These are phyloP conservation scores for Axea sp. DNA, from an alignment of 2,888 invertebrate genomes.

Conservation along the genomic window DNA sequence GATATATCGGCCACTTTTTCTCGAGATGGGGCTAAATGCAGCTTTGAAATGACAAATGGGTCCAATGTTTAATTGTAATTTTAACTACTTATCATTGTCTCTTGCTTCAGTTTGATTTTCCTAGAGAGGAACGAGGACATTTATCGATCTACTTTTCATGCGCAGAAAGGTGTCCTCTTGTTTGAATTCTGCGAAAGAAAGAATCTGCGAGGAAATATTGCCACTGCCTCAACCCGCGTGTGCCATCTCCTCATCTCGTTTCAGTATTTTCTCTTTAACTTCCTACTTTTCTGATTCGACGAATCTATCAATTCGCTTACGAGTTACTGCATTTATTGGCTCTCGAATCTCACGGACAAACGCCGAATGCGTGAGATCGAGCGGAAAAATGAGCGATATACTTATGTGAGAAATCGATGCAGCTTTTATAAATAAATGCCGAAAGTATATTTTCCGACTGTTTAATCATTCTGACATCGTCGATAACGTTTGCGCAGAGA, in stretches of 20 bases:
- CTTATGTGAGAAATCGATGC: slow-evolving; percentile 19
- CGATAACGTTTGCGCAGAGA: slow-evolving; percentile 25
- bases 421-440: slow-evolving; percentile 40
- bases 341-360: slow-evolving; percentile 42
- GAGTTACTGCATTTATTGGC: slow-evolving; percentile 49
- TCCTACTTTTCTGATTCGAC: slow-evolving; percentile 51
- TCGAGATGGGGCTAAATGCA: too few relatives aligned
- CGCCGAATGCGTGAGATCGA: slow-evolving; percentile 5
- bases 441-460: slow-evolving; percentile 14
- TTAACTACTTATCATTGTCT: background rate
- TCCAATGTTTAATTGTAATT: too few relatives aligned
- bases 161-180: background rate
- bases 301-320: slow-evolving; percentile 59
- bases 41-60: too few relatives aligned
- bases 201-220: slow-evolving; percentile 24
- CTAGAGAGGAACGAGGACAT: slow-evolving; percentile 22
- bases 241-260: slow-evolving; percentile 2
- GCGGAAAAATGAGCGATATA: background rate
- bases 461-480: slow-evolving; percentile 17
- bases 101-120: slow-evolving; percentile 26
- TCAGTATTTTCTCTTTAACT: slow-evolving; percentile 57
- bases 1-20: too few relatives aligned
- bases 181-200: background rate
- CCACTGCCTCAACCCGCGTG: slow-evolving; percentile 4
- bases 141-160: slow-evolving; percentile 14